Percentiles rank a stretch among this genome's conserved stretches.
Conservation (phyloP, 2,888 invertebrate species). For the Lampropteryx suffumata region DNA sequence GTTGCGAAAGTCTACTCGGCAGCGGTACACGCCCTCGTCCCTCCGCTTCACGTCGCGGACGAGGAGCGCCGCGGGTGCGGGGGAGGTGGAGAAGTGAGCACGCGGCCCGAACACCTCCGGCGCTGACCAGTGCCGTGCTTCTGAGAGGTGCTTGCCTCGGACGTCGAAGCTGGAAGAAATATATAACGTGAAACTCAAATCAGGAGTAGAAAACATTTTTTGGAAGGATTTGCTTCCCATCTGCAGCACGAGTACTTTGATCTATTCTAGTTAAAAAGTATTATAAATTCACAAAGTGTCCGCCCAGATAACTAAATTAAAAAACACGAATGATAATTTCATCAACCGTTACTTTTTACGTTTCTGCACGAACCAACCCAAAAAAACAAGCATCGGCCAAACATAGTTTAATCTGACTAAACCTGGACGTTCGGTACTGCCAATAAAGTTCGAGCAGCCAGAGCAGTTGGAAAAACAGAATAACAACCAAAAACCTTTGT, state of each 20-base stretch:
- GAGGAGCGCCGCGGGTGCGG: conserved; percentile 91
- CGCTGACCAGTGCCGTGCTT: conserved; percentile 93
- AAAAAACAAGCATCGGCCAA: conserved; percentile 29
- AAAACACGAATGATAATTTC: conserved; percentile 23
- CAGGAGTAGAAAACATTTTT: no score
- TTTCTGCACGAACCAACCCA: conserved; percentile 21
- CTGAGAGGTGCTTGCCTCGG: conserved; percentile 90
- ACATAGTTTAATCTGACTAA: conserved; percentile 37
- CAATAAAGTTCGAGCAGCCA: conserved; percentile 30
- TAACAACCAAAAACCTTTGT: conserved; percentile 25
- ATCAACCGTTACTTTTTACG: conserved; percentile 27
- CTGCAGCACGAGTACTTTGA: no score
- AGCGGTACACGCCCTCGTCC: conserved; percentile 95
- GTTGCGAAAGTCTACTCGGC: conserved; percentile 94
- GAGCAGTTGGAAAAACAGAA: conserved; percentile 28
- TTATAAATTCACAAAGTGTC: not conserved
- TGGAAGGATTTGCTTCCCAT: no score
- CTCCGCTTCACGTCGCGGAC: conserved; percentile 90
- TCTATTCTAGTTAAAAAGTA: not conserved
- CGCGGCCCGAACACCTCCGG: conserved; percentile 93
- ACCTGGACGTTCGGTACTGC: conserved; percentile 23
- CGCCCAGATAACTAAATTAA: conserved; percentile 19
- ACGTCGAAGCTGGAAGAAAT: conserved; percentile 89
- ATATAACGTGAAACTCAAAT: not conserved
- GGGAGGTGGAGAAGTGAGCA: conserved; percentile 91